phyloP scores from a whole-genome alignment of 2,888 invertebrate genomes.

The Tinea trinotella region DNA sequence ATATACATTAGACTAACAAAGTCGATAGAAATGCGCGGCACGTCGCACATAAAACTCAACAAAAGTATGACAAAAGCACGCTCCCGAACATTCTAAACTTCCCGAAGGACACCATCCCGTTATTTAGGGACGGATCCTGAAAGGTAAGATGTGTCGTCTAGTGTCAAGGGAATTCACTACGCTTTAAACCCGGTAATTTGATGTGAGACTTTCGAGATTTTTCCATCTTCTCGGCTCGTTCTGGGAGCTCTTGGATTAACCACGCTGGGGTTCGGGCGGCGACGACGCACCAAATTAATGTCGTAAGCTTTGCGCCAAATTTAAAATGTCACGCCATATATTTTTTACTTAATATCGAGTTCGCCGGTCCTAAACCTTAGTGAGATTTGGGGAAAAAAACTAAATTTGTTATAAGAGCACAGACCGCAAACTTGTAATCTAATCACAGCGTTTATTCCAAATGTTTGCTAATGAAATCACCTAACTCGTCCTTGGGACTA shows the following conservation, averaged over 20 bases:
- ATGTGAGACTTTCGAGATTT: slow-evolving; percentile 68
- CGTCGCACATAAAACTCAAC: slow-evolving; percentile 62
- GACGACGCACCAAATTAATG: slow-evolving; percentile 67
- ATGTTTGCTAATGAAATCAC: background rate
- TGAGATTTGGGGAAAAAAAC: too few species aligned
- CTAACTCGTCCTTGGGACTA: slow-evolving; percentile 36
- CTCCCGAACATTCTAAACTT: slow-evolving; percentile 61
- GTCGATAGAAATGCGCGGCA: slow-evolving; percentile 61
- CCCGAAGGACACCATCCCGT: slow-evolving; percentile 61
- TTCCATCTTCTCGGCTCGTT: slow-evolving; percentile 64
- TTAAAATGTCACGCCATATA: slow-evolving; percentile 57
- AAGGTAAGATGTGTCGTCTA: slow-evolving; percentile 66
- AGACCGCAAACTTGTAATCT: too few species aligned
- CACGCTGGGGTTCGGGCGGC: slow-evolving; percentile 53
- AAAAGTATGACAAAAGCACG: slow-evolving; percentile 69
- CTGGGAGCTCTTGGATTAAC: slow-evolving; percentile 61
- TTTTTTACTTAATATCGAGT: background rate
- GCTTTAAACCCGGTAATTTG: slow-evolving; percentile 70
- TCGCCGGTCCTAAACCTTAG: too few species aligned
- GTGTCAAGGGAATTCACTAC: slow-evolving; percentile 57
- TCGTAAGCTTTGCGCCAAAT: slow-evolving; percentile 64
- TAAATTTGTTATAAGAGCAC: too few species aligned
- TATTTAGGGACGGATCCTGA: slow-evolving; percentile 61
- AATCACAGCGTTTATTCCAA: background rate
- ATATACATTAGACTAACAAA: slow-evolving; percentile 37